Evolutionary conservation across 2,888 invertebrate genomes (phyloP).

Genomic region (Gonocerus acuteangulatus): DNA sequence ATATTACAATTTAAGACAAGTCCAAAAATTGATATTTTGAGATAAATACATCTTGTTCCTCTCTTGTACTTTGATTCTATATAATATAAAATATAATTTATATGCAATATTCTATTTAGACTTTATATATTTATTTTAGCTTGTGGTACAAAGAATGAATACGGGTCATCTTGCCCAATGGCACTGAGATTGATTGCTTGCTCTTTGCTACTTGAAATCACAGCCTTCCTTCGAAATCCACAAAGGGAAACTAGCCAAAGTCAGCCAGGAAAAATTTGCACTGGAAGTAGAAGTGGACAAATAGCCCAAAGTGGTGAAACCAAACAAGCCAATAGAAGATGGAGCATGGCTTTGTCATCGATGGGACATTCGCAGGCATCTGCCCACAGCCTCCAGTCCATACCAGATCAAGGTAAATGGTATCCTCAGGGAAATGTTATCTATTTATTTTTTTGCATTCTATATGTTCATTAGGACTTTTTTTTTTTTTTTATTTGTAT

Average conservation of each 20-base stretch:
- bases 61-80: too few relatives aligned
- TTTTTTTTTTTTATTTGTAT: too few relatives aligned
- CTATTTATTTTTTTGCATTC: too few relatives aligned
- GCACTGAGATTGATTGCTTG: conserved; percentile 88
- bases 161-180: conserved; percentile 78
- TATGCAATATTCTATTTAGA: too few relatives aligned
- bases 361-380: conserved; percentile 94
- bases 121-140: conserved; percentile 14
- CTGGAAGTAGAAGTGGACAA: conserved; percentile 11
- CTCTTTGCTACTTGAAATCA: conserved; percentile 90
- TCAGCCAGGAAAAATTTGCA: conserved; percentile 34
- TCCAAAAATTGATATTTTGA: too few relatives aligned
- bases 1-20: too few relatives aligned
- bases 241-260: conserved; percentile 74
- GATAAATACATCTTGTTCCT: too few relatives aligned
- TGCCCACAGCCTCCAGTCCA: conserved; percentile 72
- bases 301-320: conserved; percentile 54
- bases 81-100: too few relatives aligned
- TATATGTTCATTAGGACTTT: too few relatives aligned
- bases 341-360: conserved; percentile 92
- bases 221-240: conserved; percentile 70
- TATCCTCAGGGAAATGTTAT: too few relatives aligned
- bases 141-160: conserved; percentile 57
- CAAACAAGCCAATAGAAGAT: conserved; percentile 79
- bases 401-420: conserved; percentile 17